Evolutionary conservation across 2,797 vertebrate genomes (phyloP), one percentile per base, ranked within the genome.

Genomic region (Sebastes nivosus): DNA sequence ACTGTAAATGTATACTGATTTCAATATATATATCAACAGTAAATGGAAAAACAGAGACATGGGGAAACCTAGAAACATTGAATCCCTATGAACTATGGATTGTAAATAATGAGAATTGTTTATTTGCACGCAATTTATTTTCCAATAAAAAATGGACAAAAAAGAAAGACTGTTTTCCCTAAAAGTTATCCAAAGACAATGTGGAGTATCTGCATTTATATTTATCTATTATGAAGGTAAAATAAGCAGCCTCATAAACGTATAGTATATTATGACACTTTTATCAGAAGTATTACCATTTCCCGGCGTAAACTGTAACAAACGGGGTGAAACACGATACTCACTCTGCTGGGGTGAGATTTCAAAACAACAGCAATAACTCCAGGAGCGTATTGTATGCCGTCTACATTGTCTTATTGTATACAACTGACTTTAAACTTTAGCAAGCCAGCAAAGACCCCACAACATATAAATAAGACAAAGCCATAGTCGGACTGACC

Each of bases 221-320:
- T 46, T 2, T 4, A 46, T 46, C 7, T 20, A 46, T 46, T 46
- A 46, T 46, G 42, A 0, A 46, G 16, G 42, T 46, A 46, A 46
- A 46, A 46, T 46, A 46, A 46, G 7, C 42, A 46, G 42, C 16
- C 16, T 20, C 16, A 46, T 46, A 18, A 46, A 89, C 87, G 77
- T 81, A 93, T 87, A 90, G 91, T 92, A 89, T 89, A 92, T 93
- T 90, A 84, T 93, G 90, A 90, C 89, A 91, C 90, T 88, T 87
- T 90, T 90, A 80, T 80, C 88, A 81, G 89, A 81, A 72, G 86
- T 78, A 87, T 91, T 89, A 88, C 80, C 80, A 88, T 92, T 92
- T 92, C 80, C 86, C 73, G 42, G 81, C 77, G 83, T 83, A 88
- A 16, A 70, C 73, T 77, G 77, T 91, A 88, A 93, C 87, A 91